phyloP scores from a whole-genome alignment of 2,113 vertebrate species.

The Nycticebus coucang region DNA sequence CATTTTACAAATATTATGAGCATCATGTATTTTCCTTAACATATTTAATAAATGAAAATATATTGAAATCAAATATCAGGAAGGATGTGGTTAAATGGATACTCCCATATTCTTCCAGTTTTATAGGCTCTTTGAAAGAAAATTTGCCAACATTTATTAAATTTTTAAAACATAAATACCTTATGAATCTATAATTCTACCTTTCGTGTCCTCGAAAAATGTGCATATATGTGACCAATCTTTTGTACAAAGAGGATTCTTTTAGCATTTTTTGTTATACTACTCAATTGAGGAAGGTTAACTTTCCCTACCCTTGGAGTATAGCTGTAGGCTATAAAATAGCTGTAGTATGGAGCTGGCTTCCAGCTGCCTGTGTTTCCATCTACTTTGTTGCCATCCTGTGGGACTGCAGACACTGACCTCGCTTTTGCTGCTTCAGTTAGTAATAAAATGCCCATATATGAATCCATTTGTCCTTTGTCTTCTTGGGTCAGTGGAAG shows the following conservation, averaged over 20 bases:
- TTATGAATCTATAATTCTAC: neutral
- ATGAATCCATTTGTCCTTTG: neutral
- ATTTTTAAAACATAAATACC: neutral
- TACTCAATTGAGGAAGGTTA: no score
- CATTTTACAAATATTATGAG: neutral
- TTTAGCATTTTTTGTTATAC: neutral
- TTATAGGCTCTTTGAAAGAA: neutral
- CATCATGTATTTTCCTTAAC: no score
- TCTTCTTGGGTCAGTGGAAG: neutral
- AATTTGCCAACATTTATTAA: neutral
- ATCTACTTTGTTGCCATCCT: neutral
- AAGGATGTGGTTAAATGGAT: neutral
- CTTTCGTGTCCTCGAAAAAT: neutral
- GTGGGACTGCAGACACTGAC: neutral
- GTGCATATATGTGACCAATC: neutral
- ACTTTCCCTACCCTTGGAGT: no score
- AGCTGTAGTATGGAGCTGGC: neutral
- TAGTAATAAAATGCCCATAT: neutral
- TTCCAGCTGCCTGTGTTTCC: neutral
- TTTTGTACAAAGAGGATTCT: neutral
- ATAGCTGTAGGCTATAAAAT: neutral
- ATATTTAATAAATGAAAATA: neutral
- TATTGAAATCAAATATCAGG: constrained; percentile 15
- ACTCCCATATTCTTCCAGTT: neutral
- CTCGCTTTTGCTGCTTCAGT: neutral